phyloP scores from a whole-genome alignment of 2,797 vertebrate species.

The Acomys russatus region DNA sequence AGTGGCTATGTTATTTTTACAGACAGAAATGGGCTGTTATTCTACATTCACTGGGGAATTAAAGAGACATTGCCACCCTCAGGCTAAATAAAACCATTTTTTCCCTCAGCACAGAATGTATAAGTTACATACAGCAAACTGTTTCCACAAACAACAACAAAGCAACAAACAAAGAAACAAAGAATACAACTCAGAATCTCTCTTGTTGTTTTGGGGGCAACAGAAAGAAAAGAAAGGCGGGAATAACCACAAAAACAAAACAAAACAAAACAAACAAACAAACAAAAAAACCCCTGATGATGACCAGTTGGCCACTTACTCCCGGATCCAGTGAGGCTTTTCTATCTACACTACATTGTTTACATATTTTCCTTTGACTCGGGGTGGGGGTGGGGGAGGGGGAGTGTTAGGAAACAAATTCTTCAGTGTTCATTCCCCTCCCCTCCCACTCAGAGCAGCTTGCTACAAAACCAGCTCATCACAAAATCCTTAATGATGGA shows the following conservation, averaged over 20 bases:
- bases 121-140: conserved; percentile 65
- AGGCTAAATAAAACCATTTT: conserved; percentile 31
- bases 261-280: background rate
- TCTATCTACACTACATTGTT: conserved; percentile 54
- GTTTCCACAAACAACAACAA: background rate
- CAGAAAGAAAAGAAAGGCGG: background rate
- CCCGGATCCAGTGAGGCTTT: background rate
- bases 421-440: background rate
- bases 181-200: background rate
- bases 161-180: background rate
- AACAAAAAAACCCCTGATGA: background rate
- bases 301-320: conserved; percentile 24
- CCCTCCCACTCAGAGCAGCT: background rate
- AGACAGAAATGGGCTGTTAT: conserved; percentile 4
- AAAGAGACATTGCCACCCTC: conserved; percentile 38
- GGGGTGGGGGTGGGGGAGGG: background rate
- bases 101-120: conserved; percentile 12
- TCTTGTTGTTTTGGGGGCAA: background rate
- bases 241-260: background rate
- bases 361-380: conserved; percentile 45
- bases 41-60: background rate
- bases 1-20: background rate
- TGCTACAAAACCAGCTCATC: background rate
- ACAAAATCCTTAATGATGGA: background rate
- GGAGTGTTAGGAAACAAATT: conserved; percentile 41